Evolutionary conservation across 2,797 vertebrate species (phyloP).

Genomic region (Platalea minor): DNA sequence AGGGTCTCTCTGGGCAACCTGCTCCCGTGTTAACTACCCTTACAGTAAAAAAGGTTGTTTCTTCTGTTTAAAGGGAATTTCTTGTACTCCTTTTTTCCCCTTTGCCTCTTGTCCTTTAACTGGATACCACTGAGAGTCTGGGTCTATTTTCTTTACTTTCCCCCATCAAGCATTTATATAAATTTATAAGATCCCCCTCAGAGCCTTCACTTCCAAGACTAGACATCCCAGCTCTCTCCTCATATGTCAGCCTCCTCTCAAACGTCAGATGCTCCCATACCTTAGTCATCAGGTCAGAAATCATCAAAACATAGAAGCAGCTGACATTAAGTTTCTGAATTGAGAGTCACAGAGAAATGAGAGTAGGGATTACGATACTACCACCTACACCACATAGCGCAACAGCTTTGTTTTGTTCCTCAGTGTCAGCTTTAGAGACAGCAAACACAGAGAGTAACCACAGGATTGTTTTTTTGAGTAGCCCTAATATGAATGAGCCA

Average conservation of each 20-base stretch:
- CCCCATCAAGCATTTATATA: not conserved
- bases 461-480: not conserved
- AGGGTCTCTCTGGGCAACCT: not conserved
- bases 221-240: not conserved
- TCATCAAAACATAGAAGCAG: not conserved
- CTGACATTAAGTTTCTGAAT: not conserved
- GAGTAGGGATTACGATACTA: not conserved
- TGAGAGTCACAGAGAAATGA: not conserved
- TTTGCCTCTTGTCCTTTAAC: not conserved
- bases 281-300: not conserved
- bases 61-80: not conserved
- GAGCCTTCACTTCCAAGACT: not conserved
- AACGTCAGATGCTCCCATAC: not conserved
- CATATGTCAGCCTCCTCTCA: not conserved
- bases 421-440: not conserved
- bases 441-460: not conserved
- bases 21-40: not conserved
- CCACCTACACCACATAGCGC: not conserved
- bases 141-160: not conserved
- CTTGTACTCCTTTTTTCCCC: not conserved
- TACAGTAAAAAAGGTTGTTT: not conserved
- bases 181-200: not conserved
- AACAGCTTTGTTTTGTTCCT: conserved; percentile 8
- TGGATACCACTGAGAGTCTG: not conserved
- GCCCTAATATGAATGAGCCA: not conserved